phyloP scores from a whole-genome alignment of 2,888 invertebrate genomes.

The Rhamphomyia laevipes region DNA sequence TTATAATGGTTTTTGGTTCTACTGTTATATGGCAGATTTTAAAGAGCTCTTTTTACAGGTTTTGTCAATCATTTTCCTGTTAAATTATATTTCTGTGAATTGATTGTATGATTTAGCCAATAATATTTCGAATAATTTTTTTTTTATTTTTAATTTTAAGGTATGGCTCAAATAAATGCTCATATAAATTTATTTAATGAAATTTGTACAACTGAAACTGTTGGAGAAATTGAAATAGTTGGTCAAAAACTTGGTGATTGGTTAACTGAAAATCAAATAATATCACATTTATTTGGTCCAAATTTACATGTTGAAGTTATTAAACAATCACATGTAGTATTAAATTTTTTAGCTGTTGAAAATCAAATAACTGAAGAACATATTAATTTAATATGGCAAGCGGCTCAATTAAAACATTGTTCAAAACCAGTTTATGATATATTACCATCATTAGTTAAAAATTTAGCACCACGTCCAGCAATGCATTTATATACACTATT shows the following conservation, averaged over 20 bases:
- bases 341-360: constrained; percentile 87
- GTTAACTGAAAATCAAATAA: constrained; percentile 80
- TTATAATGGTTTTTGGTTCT: too few relatives aligned
- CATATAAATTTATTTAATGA: constrained; percentile 88
- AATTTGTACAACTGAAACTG: constrained; percentile 76
- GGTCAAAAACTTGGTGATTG: constrained; percentile 78
- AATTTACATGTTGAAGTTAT: constrained; percentile 92
- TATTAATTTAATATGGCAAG: constrained; percentile 88
- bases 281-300: constrained; percentile 92
- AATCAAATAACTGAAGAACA: constrained; percentile 82
- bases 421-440: constrained; percentile 88
- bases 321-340: constrained; percentile 86
- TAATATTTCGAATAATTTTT: neutral
- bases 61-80: too few relatives aligned
- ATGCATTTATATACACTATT: constrained; percentile 76
- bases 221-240: constrained; percentile 73
- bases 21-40: too few relatives aligned
- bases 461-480: constrained; percentile 77
- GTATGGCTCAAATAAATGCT: constrained; percentile 84
- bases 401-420: constrained; percentile 89
- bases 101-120: neutral
- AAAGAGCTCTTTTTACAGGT: too few relatives aligned
- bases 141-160: constrained; percentile 16
- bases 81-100: too few relatives aligned
- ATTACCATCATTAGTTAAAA: constrained; percentile 79